Percentiles rank a stretch among this genome's conserved stretches.
phyloP scores from a whole-genome alignment of 2,113 vertebrate species.

The Chaetorhynchus papuensis region DNA sequence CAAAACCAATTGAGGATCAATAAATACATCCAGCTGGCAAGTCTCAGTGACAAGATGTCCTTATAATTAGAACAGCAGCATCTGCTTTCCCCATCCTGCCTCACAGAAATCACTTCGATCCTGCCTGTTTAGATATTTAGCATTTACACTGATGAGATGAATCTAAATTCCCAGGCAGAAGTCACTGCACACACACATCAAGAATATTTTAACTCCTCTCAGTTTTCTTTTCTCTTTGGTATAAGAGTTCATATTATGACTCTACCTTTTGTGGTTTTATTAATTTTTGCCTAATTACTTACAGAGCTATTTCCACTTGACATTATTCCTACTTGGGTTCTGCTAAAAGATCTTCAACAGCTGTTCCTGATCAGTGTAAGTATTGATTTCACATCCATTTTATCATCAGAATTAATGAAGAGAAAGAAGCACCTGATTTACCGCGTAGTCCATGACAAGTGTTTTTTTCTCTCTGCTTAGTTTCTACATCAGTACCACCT shows the following conservation, averaged over 20 bases:
- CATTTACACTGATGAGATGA: neutral
- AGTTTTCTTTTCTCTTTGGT: neutral
- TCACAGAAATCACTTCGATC: neutral
- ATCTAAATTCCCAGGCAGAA: neutral
- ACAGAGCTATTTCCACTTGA: neutral
- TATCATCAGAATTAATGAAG: neutral
- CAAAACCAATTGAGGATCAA: neutral
- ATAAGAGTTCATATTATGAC: neutral
- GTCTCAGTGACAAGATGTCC: neutral
- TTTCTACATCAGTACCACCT: neutral
- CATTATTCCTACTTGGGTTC: neutral
- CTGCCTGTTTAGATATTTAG: neutral
- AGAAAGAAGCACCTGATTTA: neutral
- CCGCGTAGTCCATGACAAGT: neutral
- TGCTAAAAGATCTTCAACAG: neutral
- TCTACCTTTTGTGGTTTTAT: neutral
- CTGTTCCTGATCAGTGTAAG: neutral
- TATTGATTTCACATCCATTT: conserved; percentile 22
- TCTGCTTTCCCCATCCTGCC: neutral
- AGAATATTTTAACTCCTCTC: neutral
- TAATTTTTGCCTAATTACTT: conserved; percentile 6
- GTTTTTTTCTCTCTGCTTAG: neutral
- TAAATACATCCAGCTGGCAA: neutral
- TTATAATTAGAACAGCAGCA: neutral
- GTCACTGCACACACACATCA: neutral